Evolutionary conservation across 2,888 invertebrate genomes (phyloP).

Genomic region (Diarsia rubi): DNA sequence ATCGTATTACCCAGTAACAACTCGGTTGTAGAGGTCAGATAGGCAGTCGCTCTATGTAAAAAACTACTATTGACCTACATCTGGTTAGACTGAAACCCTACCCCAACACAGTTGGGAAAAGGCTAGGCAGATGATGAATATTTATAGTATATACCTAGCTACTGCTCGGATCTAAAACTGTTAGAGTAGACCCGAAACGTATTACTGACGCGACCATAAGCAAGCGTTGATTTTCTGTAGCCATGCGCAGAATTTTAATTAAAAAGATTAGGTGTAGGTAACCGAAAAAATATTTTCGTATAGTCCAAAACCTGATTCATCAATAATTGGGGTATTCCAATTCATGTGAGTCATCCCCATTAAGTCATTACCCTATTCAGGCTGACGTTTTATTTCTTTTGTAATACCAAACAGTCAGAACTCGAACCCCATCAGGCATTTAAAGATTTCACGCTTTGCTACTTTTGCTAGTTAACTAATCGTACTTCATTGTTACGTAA

Average conservation of each 20-base stretch:
- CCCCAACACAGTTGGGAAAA: too few species aligned
- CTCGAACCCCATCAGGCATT: conserved; percentile 41
- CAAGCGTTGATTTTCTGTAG: too few species aligned
- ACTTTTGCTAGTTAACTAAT: conserved; percentile 62
- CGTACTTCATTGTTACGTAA: conserved; percentile 54
- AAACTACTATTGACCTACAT: too few species aligned
- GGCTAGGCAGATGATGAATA: background rate
- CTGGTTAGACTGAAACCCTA: too few species aligned
- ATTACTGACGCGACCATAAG: background rate
- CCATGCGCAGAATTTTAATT: background rate
- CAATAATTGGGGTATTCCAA: conserved; percentile 14
- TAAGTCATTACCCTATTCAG: conserved; percentile 33
- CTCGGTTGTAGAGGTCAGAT: too few species aligned
- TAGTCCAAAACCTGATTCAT: conserved; percentile 34
- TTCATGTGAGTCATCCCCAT: conserved; percentile 41
- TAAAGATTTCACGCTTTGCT: conserved; percentile 47
- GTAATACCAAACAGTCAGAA: conserved; percentile 31
- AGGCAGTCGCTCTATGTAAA: too few species aligned
- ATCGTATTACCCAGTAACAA: background rate
- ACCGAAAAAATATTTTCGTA: background rate
- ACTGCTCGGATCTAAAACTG: too few species aligned
- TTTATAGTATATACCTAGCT: too few species aligned
- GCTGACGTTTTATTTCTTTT: conserved; percentile 23
- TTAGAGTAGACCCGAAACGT: too few species aligned
- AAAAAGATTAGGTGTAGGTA: background rate